Evolutionary conservation across 2,113 vertebrate genomes (phyloP).

Genomic region (Crotophaga sulcirostris): DNA sequence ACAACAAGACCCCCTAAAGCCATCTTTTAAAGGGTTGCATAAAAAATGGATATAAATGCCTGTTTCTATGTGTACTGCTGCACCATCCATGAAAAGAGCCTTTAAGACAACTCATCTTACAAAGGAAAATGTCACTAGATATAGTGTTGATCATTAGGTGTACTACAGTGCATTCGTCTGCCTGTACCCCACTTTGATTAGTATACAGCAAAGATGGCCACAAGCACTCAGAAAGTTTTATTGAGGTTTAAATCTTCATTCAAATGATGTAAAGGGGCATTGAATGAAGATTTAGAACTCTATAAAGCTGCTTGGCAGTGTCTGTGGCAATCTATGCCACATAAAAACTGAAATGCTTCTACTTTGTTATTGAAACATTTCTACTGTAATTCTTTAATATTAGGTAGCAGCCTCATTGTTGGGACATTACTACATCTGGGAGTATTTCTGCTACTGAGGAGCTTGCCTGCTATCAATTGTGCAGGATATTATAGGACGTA

Average conservation of each 20-base stretch:
- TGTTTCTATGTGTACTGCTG: background rate
- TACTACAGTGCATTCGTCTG: background rate
- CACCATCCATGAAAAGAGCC: background rate
- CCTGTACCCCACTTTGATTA: slow-evolving; percentile 50
- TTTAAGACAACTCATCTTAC: background rate
- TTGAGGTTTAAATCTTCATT: slow-evolving; percentile 68
- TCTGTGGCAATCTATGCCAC: slow-evolving; percentile 61
- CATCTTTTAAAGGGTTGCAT: background rate
- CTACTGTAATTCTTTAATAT: slow-evolving; percentile 68
- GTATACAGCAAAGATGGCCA: slow-evolving; percentile 51
- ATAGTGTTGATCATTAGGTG: slow-evolving; percentile 37
- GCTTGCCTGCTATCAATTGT: slow-evolving; percentile 26
- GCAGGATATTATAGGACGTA: slow-evolving; percentile 34
- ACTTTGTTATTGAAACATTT: slow-evolving; percentile 60
- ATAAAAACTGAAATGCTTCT: slow-evolving; percentile 65
- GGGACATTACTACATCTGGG: slow-evolving; percentile 51
- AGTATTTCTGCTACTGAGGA: slow-evolving; percentile 37
- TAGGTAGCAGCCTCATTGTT: slow-evolving; percentile 38
- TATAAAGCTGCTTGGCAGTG: slow-evolving; percentile 64
- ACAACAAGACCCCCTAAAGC: background rate
- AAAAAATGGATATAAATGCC: background rate
- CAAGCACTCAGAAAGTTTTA: slow-evolving; percentile 63
- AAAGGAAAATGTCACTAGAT: slow-evolving; percentile 30
- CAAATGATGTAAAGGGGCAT: slow-evolving; percentile 60
- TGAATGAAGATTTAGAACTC: slow-evolving; percentile 71